Conservation (phyloP, 2,888 invertebrate species). For the Petrolisthes cinctipes region DNA sequence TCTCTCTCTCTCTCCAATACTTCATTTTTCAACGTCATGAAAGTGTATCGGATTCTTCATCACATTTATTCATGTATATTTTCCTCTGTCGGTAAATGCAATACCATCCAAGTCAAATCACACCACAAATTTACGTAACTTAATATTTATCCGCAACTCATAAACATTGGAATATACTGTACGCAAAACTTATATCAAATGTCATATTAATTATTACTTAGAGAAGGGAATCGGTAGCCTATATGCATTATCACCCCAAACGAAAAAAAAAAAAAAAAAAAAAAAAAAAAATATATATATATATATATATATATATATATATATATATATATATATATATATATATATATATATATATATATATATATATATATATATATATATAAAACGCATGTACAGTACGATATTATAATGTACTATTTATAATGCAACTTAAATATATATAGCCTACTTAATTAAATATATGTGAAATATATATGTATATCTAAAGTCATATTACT, state of each 20-base stretch:
- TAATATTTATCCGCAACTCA: constrained; percentile 15
- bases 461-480: no score
- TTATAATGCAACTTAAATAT: neutral
- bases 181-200: constrained; percentile 4
- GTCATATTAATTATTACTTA: constrained; percentile 17
- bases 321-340: constrained; percentile 10
- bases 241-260: constrained; percentile 17
- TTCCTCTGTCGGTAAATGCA: constrained; percentile 36
- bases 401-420: neutral
- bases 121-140: constrained; percentile 26
- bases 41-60: neutral
- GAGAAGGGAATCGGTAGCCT: neutral
- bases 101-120: constrained; percentile 38
- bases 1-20: neutral
- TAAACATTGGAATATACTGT: constrained; percentile 33
- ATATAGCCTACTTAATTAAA: no score
- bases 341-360: constrained; percentile 18
- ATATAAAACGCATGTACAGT: neutral
- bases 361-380: constrained; percentile 21
- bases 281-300: constrained; percentile 32
- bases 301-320: constrained; percentile 6
- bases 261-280: neutral
- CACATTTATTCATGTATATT: constrained; percentile 44
- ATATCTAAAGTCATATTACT: no score
- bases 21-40: neutral